phyloP scores from a whole-genome alignment of 2,797 vertebrate genomes.

The Amniataba percoides region DNA sequence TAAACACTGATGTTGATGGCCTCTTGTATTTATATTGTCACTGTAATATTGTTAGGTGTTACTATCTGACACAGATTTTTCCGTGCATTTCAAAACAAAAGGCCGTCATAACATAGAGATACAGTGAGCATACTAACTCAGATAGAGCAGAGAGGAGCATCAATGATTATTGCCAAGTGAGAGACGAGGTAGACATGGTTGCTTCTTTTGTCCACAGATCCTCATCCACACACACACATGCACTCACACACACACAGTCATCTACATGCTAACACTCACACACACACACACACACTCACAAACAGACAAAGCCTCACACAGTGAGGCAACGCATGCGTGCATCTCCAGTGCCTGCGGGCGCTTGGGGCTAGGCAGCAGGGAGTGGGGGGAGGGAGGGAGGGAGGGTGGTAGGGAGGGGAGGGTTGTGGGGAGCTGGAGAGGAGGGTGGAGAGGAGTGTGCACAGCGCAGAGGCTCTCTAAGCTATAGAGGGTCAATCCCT shows the following conservation, averaged over 20 bases:
- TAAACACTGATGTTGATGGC: not conserved
- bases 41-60: not conserved
- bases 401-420: constrained; percentile 40
- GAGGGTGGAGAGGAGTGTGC: constrained; percentile 38
- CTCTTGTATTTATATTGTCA: not conserved
- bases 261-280: constrained; percentile 48
- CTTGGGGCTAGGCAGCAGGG: constrained; percentile 78
- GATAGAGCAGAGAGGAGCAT: constrained; percentile 57
- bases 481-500: constrained; percentile 77
- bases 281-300: constrained; percentile 58
- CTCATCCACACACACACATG: constrained; percentile 34
- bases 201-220: constrained; percentile 79
- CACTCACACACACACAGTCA: constrained; percentile 29
- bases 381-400: constrained; percentile 63
- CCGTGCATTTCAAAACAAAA: constrained; percentile 35
- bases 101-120: constrained; percentile 19
- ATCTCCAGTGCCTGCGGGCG: constrained; percentile 78
- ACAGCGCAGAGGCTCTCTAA: constrained; percentile 72
- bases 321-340: constrained; percentile 82
- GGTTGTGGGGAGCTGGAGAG: constrained; percentile 51
- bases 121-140: constrained; percentile 7
- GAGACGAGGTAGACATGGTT: constrained; percentile 65
- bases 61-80: constrained; percentile 10
- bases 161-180: constrained; percentile 70
- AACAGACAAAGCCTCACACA: constrained; percentile 83